Conservation (phyloP, 2,888 invertebrate genomes). For the Drosophila nigricruria region DNA sequence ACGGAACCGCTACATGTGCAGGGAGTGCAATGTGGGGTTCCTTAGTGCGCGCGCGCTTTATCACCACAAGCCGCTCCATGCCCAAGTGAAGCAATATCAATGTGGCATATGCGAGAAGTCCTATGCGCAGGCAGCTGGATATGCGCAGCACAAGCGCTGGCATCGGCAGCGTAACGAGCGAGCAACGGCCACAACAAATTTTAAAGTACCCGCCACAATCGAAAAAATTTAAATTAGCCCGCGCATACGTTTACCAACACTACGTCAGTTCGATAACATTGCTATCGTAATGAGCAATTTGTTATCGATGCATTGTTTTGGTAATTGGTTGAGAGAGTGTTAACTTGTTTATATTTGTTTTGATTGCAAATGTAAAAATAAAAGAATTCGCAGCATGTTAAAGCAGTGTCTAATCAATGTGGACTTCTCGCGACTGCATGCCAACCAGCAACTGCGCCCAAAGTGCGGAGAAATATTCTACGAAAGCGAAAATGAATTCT, state of each 20-base stretch:
- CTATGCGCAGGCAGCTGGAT: slow-evolving; percentile 77
- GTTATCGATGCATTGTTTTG: slow-evolving; percentile 31
- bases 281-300: slow-evolving; percentile 5
- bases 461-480: slow-evolving; percentile 75
- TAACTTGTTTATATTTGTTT: slow-evolving; percentile 40
- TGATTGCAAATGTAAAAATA: slow-evolving; percentile 35
- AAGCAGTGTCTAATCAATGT: slow-evolving; percentile 66
- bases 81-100: slow-evolving; percentile 67
- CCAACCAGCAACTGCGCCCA: slow-evolving; percentile 55
- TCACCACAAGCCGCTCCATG: slow-evolving; percentile 69
- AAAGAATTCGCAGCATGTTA: slow-evolving; percentile 53
- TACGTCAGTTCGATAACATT: slow-evolving; percentile 26
- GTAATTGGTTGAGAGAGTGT: slow-evolving; percentile 9
- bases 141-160: slow-evolving; percentile 75
- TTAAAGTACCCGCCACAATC: not conserved
- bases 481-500: slow-evolving; percentile 51
- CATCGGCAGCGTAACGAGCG: slow-evolving; percentile 56
- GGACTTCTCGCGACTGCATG: slow-evolving; percentile 59
- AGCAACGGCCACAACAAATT: slow-evolving; percentile 31
- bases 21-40: slow-evolving; percentile 68
- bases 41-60: slow-evolving; percentile 69
- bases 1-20: slow-evolving; percentile 53
- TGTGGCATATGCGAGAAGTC: slow-evolving; percentile 66
- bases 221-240: slow-evolving; percentile 28
- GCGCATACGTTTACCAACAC: slow-evolving; percentile 21